Evolutionary conservation across 1,140 invertebrate genomes (phyloP), one percentile per base, ranked within the genome.

Genomic region (Aporrectodea caliginosa): DNA sequence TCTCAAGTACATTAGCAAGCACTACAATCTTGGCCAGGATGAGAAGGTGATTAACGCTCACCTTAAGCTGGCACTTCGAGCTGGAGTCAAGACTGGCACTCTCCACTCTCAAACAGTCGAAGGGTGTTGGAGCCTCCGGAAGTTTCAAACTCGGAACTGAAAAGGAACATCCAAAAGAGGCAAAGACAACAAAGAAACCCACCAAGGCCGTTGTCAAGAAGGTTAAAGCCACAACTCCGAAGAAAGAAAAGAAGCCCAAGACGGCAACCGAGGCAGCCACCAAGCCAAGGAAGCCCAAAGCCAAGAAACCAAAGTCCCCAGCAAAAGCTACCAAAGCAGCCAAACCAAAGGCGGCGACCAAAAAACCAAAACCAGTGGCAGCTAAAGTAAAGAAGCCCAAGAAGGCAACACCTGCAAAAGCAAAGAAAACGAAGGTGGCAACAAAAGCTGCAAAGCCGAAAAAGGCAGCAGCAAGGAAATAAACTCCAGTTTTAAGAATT

Each of bases 111-210:
- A 85, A 85, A 71, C 86, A 88, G 79, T 69, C 82, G 29, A 88
- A 87, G 77, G 87, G 86, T 70, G 77, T 82, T 16, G 87, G 87
- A 29, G 87, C 87, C 1, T 84, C 86, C 30, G 88, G 87, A n/a
- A 85, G 84, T 12, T 89, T 89, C 84, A 82, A 84, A 78, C 78
- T 88, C 31, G 87, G 85, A n/a, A 78, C 84, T 30, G 34, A 27
- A 34, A 72, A 43, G 16, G 82, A 81, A 29, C 22, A 69, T 31
- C 76, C 78, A 35, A 85, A 84, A 77, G 75, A 35, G 16, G 27
- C 70, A 1, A 43, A 78, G 73, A 16, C 35, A 2, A 80, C 80
- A 32, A 78, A 79, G 27, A 76, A 22, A n/a, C 27, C 75, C 16
- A n/a, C n/a, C n/a, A 76, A 76, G 31, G 75, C 75, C 27, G 75